Base-by-base conservation (phyloP, 2,113 vertebrate genomes). In the Maccullochella peelii region DNA sequence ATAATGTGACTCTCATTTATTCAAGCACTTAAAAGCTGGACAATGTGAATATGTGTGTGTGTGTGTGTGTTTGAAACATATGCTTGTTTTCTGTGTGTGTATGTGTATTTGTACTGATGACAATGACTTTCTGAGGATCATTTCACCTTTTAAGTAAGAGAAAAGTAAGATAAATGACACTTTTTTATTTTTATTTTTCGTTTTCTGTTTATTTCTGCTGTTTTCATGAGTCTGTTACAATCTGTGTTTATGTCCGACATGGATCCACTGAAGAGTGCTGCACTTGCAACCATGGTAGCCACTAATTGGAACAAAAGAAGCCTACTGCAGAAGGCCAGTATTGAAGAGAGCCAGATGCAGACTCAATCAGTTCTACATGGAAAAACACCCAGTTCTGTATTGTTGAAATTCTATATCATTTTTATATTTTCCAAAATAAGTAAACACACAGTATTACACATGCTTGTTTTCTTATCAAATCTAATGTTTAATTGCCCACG, bases 1-100 rank as follows among this genome's bases (percentile, higher is more conserved):
- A 90, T 93, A 89, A 93, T 93, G 86, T 70, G 38, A 80, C 73
- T 74, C 58, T 59, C 40, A 72, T 80, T 81, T 82, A 85, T 88
- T 86, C 69, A 38, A 21, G 5, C 44, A 49, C 47, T 63, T 68
- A 14, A 81, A 77, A 88, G 59, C 27, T 74, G 69, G 70, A 58
- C 23, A 23, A 1, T 44, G n/a, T 73, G 57, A 73, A 54, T 73
- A 38, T 76, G 42, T 70, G 55, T 52, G 50, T 36, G 58, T 76
- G 57, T 78, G 27, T 42, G 2, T 63, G 69, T 77, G 61, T 68
- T 25, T 66, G n/a, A 40, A 82, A 57, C 55, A 85, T 75, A 73
- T 79, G 77, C 18, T 50, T 49, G 18, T 30, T 42, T 40, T 8
- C 1, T 50, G 30, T n/a, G n/a, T 55, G 50, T 71, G 21, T 59